These are phyloP conservation scores for Prionailurus bengalensis DNA, from an alignment of 2,113 vertebrate species.

Conservation along the genomic window DNA sequence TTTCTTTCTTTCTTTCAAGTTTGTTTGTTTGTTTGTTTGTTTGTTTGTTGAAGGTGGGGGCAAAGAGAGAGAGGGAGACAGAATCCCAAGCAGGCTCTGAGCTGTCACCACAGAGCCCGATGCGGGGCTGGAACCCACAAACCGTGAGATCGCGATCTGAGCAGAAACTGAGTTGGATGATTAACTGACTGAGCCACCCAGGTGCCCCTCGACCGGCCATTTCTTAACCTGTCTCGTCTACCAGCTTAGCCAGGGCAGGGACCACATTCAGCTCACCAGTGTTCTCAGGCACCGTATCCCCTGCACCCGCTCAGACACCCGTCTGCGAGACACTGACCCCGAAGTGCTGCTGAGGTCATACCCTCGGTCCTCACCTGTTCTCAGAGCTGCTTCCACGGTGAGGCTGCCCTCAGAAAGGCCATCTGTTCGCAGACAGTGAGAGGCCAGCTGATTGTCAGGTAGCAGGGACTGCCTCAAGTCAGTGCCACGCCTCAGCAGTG, in stretches of 20 bases:
- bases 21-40: too few relatives aligned
- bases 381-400: not conserved
- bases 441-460: not conserved
- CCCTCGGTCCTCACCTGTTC: not conserved
- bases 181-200: too few relatives aligned
- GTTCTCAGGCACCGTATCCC: not conserved
- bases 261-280: not conserved
- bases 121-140: too few relatives aligned
- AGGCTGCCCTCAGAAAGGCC: not conserved
- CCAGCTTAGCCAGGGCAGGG: not conserved
- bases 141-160: too few relatives aligned
- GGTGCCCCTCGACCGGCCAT: too few relatives aligned
- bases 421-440: fast-evolving
- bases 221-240: too few relatives aligned
- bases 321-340: not conserved
- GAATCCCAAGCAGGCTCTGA: too few relatives aligned
- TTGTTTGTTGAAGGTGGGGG: too few relatives aligned
- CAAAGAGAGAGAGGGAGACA: too few relatives aligned
- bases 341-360: not conserved
- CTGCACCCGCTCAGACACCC: not conserved
- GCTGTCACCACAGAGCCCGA: too few relatives aligned
- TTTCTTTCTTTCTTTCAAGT: too few relatives aligned
- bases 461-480: not conserved
- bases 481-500: not conserved
- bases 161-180: too few relatives aligned